Percentiles rank a stretch among this genome's conserved stretches.
These are phyloP conservation scores for Acomys russatus DNA, from an alignment of 2,797 vertebrate species.

Conservation along the genomic window DNA sequence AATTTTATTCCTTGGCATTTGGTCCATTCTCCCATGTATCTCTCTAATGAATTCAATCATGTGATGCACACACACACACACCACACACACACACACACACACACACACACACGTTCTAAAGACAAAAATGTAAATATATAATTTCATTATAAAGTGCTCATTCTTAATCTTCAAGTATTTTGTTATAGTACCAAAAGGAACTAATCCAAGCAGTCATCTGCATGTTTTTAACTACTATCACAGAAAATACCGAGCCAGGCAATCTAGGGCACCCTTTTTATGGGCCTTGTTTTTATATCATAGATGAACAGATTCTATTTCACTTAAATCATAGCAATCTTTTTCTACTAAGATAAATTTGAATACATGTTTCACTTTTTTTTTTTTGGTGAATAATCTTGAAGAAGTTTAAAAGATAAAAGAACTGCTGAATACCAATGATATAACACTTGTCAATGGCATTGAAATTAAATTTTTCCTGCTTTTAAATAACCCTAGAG, in stretches of 20 bases:
- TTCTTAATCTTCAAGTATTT: neutral
- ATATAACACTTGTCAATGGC: slow-evolving; percentile 1
- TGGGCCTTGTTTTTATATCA: neutral
- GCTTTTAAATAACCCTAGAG: neutral
- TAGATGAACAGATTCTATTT: neutral
- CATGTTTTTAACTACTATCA: neutral
- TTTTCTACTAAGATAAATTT: neutral
- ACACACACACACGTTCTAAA: neutral
- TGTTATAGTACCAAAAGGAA: neutral
- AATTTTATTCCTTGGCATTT: neutral
- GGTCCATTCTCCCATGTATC: neutral
- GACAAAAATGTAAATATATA: neutral
- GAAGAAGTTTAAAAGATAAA: neutral
- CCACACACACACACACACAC: neutral
- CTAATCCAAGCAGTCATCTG: neutral
- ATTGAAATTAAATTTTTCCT: neutral
- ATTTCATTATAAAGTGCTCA: neutral
- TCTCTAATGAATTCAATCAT: neutral
- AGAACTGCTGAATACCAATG: neutral
- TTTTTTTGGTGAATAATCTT: slow-evolving; percentile 4
- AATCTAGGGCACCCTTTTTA: neutral
- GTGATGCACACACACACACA: no score
- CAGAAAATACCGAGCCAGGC: neutral
- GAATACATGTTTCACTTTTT: neutral
- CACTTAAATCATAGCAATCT: neutral